Percentiles rank a stretch among this genome's conserved stretches.
Evolutionary conservation across 2,113 vertebrate species (phyloP).

Genomic region (Melanostigma gelatinosum): DNA sequence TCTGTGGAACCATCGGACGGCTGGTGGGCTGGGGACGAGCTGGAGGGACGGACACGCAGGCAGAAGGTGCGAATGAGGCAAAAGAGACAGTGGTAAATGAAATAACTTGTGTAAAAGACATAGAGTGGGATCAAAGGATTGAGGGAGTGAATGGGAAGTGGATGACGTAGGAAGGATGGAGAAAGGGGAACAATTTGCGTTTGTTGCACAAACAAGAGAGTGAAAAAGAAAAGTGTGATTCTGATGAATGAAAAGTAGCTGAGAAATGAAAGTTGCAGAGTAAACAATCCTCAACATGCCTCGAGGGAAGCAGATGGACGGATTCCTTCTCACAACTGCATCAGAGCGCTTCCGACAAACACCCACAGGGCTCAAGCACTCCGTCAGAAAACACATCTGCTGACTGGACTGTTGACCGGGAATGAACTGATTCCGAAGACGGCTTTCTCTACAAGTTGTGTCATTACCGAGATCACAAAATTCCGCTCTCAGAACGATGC

Average conservation of each 20-base stretch:
- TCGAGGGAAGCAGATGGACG: slow-evolving; percentile 61
- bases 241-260: slow-evolving; percentile 45
- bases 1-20: slow-evolving; percentile 86
- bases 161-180: background rate
- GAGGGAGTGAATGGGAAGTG: background rate
- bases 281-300: slow-evolving; percentile 59
- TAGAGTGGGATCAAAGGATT: background rate
- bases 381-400: slow-evolving; percentile 63
- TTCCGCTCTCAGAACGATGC: background rate
- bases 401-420: slow-evolving; percentile 56
- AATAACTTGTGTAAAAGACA: background rate
- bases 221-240: background rate
- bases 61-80: slow-evolving; percentile 1
- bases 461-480: slow-evolving; percentile 25
- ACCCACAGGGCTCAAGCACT: slow-evolving; percentile 47
- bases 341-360: slow-evolving; percentile 56
- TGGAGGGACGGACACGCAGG: slow-evolving; percentile 1
- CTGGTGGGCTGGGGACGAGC: slow-evolving; percentile 89
- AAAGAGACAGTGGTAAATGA: background rate
- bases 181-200: slow-evolving; percentile 22
- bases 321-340: slow-evolving; percentile 48
- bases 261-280: slow-evolving; percentile 46
- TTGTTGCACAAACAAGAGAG: background rate
- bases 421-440: slow-evolving; percentile 36
- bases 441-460: slow-evolving; percentile 4